phyloP scores from a whole-genome alignment of 2,888 invertebrate species.

The Nycteola revayana region DNA sequence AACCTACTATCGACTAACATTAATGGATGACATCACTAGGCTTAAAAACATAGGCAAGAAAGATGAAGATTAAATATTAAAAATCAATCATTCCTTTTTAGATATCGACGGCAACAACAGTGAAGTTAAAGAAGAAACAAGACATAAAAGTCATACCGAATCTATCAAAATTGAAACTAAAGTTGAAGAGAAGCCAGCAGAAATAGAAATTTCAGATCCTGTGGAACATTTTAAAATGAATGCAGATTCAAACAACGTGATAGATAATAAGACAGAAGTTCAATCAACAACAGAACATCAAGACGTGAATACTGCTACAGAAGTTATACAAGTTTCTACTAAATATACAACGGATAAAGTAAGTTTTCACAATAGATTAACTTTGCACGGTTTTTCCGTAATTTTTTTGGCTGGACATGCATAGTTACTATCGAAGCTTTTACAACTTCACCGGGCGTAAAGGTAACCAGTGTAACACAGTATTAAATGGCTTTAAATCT shows the following conservation, averaged over 20 bases:
- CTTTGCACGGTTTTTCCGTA: no score
- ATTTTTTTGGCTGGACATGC: no score
- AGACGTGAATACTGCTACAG: not conserved
- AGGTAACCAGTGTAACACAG: no score
- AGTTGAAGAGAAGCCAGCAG: not conserved
- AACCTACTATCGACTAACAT: no score
- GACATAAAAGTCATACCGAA: slow-evolving; percentile 6
- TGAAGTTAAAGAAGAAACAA: slow-evolving; percentile 22
- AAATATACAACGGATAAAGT: slow-evolving; percentile 12
- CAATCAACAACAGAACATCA: not conserved
- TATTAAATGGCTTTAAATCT: no score
- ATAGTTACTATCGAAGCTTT: no score
- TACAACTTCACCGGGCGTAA: no score
- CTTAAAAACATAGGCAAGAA: no score
- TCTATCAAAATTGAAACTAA: slow-evolving; percentile 2
- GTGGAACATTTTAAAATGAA: not conserved
- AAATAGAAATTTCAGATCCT: not conserved
- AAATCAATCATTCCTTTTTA: slow-evolving; percentile 34
- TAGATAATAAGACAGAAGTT: not conserved
- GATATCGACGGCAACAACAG: slow-evolving; percentile 63
- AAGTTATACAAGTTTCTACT: slow-evolving; percentile 1
- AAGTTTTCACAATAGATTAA: no score
- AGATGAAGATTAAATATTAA: no score
- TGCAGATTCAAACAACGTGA: not conserved
- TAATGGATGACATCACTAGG: no score